Percentiles rank a stretch among this genome's conserved stretches.
These are phyloP conservation scores for Leguminivora glycinivorella DNA, from an alignment of 1,140 invertebrate genomes.

Conservation along the genomic window DNA sequence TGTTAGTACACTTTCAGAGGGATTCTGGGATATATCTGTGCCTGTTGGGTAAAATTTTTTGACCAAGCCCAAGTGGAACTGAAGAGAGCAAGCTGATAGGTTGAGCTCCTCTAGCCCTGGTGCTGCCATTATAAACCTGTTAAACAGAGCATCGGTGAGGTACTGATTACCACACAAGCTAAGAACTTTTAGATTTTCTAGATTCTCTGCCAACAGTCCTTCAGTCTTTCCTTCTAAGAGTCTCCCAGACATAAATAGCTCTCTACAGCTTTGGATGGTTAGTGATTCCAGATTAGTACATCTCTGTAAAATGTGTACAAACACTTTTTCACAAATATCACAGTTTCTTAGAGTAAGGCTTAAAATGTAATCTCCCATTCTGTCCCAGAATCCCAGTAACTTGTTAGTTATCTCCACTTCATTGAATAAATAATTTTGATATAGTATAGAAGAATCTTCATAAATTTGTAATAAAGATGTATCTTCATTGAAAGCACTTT, in stretches of 20 bases:
- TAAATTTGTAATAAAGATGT: slow-evolving; percentile 72
- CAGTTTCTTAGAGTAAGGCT: slow-evolving; percentile 79
- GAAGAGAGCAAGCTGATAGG: slow-evolving; percentile 83
- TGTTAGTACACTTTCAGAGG: slow-evolving; percentile 84
- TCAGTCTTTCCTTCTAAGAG: slow-evolving; percentile 81
- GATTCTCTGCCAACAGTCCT: slow-evolving; percentile 69
- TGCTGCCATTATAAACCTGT: slow-evolving; percentile 82
- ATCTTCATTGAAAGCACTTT: slow-evolving; percentile 76
- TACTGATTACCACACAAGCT: slow-evolving; percentile 84
- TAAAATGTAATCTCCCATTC: slow-evolving; percentile 68
- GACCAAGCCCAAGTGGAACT: slow-evolving; percentile 84
- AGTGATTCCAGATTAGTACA: slow-evolving; percentile 80
- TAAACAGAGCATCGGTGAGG: slow-evolving; percentile 85
- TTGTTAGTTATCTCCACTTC: slow-evolving; percentile 80
- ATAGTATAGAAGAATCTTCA: slow-evolving; percentile 73
- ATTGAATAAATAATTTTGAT: slow-evolving; percentile 80
- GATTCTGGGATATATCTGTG: slow-evolving; percentile 69
- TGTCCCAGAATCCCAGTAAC: slow-evolving; percentile 75
- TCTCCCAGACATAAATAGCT: slow-evolving; percentile 85
- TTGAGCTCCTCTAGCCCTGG: slow-evolving; percentile 81
- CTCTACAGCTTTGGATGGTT: slow-evolving; percentile 82
- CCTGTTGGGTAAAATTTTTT: slow-evolving; percentile 82
- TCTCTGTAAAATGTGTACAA: slow-evolving; percentile 80
- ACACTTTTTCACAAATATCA: slow-evolving; percentile 82
- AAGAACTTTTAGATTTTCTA: slow-evolving; percentile 80